phyloP scores from a whole-genome alignment of 2,797 vertebrate species.

The Aphelocoma californica region DNA sequence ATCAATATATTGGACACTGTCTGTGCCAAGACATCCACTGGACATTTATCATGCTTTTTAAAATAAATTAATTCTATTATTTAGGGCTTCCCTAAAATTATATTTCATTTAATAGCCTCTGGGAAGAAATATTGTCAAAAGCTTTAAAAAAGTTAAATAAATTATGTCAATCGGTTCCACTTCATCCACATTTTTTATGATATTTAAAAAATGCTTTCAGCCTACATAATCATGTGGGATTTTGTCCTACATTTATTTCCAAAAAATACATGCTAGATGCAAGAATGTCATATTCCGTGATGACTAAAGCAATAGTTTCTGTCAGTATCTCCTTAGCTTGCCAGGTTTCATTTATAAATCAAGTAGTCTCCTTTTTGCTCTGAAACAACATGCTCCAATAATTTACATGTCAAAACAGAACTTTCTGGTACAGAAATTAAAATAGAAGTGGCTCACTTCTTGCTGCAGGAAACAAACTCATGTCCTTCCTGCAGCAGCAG shows the following conservation, averaged over 20 bases:
- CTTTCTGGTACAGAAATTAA: slow-evolving; percentile 36
- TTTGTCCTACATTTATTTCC: slow-evolving; percentile 36
- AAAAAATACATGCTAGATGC: slow-evolving; percentile 5
- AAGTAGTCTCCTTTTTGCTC: slow-evolving; percentile 4
- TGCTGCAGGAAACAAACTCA: not conserved
- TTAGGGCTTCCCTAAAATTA: not conserved
- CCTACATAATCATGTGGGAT: slow-evolving; percentile 6
- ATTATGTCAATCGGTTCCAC: not conserved
- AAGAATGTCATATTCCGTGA: not conserved
- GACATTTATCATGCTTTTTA: not conserved
- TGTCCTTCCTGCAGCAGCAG: not conserved
- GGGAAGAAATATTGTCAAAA: not conserved
- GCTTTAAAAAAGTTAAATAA: not conserved
- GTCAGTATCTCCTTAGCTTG: slow-evolving; percentile 25
- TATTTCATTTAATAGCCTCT: not conserved
- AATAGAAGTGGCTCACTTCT: not conserved
- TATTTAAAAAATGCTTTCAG: slow-evolving; percentile 13
- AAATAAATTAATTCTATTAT: not conserved
- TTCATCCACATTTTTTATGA: not conserved
- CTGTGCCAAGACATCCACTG: not conserved
- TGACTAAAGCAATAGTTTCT: slow-evolving; percentile 49
- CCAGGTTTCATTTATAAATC: slow-evolving; percentile 54
- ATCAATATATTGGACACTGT: not conserved
- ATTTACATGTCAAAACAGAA: slow-evolving; percentile 20
- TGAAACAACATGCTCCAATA: slow-evolving; percentile 25